Conservation (phyloP, 2,888 invertebrate species). For the Embidobia sp. region DNA sequence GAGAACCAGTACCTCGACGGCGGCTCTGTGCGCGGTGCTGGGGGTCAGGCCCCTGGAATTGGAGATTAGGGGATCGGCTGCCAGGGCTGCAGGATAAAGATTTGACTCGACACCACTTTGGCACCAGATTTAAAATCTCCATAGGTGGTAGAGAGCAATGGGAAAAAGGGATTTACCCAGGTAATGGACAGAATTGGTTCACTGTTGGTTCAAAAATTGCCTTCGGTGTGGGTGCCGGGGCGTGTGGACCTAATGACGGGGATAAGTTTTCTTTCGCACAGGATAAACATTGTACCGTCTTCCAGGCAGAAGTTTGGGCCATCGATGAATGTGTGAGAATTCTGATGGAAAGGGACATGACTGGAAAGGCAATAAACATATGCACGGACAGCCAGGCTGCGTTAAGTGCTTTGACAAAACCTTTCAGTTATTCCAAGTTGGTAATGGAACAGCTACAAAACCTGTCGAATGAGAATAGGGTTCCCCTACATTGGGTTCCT, state of each 20-base stretch:
- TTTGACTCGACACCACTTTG: not conserved
- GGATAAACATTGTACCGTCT: not conserved
- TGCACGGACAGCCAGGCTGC: constrained; percentile 15
- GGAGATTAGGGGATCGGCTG: not conserved
- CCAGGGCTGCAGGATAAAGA: not conserved
- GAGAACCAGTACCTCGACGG: too few species aligned
- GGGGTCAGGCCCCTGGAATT: too few species aligned
- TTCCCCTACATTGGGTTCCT: too few species aligned
- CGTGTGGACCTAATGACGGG: not conserved
- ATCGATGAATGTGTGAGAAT: not conserved
- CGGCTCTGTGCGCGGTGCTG: not conserved
- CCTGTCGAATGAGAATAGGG: too few species aligned
- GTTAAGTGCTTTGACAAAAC: not conserved
- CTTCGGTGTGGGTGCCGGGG: not conserved
- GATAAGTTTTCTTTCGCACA: not conserved
- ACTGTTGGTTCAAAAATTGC: not conserved
- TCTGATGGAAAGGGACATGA: not conserved
- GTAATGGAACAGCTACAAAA: too few species aligned
- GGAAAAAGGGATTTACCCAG: not conserved
- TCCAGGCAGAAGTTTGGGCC: not conserved
- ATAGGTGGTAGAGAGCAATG: not conserved
- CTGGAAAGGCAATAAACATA: not conserved
- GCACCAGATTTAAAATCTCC: not conserved
- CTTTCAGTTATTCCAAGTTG: not conserved
- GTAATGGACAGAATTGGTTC: not conserved